phyloP scores from a whole-genome alignment of 2,113 vertebrate species.

The Gadus chalcogrammus region DNA sequence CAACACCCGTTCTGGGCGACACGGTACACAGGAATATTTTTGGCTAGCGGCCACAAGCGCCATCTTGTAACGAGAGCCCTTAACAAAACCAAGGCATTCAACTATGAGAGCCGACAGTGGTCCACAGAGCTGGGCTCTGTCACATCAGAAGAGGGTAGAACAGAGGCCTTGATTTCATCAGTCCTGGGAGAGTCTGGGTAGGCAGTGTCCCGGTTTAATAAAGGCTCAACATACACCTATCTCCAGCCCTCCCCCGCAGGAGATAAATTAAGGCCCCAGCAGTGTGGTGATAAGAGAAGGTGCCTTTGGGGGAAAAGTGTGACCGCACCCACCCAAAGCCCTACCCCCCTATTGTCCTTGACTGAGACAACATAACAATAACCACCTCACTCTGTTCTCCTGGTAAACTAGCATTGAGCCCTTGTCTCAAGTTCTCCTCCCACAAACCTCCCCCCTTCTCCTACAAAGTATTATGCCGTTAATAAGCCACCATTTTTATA shows the following conservation, averaged over 20 bases:
- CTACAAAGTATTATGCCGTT: too few species aligned
- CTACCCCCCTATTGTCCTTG: neutral
- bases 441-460: too few species aligned
- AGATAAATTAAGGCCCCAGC: neutral
- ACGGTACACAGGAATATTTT: too few species aligned
- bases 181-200: neutral
- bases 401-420: too few species aligned
- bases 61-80: too few species aligned
- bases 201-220: constrained; percentile 14
- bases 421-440: too few species aligned
- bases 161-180: constrained; percentile 41
- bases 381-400: too few species aligned
- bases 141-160: neutral
- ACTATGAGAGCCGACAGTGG: neutral
- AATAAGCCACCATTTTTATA: too few species aligned
- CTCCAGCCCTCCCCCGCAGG: neutral
- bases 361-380: too few species aligned
- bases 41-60: too few species aligned
- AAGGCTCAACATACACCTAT: neutral
- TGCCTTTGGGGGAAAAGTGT: constrained; percentile 19
- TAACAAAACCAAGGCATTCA: neutral
- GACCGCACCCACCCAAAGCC: neutral
- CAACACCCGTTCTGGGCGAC: too few species aligned
- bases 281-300: constrained; percentile 19
- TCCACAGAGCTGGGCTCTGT: constrained; percentile 14